Evolutionary conservation across 2,888 invertebrate genomes (phyloP), one percentile per base, ranked within the genome.

Genomic region (Acleris laterana): DNA sequence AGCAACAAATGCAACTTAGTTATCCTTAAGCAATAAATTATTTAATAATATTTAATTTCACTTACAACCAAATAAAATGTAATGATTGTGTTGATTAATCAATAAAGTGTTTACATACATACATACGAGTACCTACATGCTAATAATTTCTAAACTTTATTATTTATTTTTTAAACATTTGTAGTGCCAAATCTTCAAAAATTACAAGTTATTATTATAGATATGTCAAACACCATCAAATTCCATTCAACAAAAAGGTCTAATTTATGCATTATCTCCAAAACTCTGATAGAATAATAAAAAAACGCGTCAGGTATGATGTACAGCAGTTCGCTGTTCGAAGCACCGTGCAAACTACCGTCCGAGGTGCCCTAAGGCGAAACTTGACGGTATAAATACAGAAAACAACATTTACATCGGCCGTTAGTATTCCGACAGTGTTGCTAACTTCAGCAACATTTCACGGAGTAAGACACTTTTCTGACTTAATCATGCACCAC

Each of bases 401-500:
- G 79, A 78, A 79, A 85, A 83, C 79, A 84, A 82, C 82, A 84
- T 87, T 84, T 82, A 82, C 81, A 81, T 82, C 74, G 71, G 73
- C 74, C 71, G 79, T 87, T 85, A 81, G 82, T 84, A 87, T 87
- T 85, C 87, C 72, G 59, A 63, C 69, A 62, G 77, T 77, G 82
- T 76, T 74, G 75, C 75, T 77, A 85, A 87, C 79, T 87, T 82
- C 70, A 75, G 79, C 77, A 79, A 87, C 87, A 87, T 85, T 84
- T 87, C 82, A 85, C 80, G 72, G 77, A 76, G 80, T 83, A 79
- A 81, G 83, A 84, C 83, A 84, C 79, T 85, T 84, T 77, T 76
- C 74, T 74, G 83, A 84, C 83, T 84, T 82, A 85, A 84, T 87
- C 84, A 87, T 85, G 79, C 51, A 55, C 66, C 51, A 19, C 51